phyloP scores from a whole-genome alignment of 2,888 invertebrate species.

The Itoplectis maculator region DNA sequence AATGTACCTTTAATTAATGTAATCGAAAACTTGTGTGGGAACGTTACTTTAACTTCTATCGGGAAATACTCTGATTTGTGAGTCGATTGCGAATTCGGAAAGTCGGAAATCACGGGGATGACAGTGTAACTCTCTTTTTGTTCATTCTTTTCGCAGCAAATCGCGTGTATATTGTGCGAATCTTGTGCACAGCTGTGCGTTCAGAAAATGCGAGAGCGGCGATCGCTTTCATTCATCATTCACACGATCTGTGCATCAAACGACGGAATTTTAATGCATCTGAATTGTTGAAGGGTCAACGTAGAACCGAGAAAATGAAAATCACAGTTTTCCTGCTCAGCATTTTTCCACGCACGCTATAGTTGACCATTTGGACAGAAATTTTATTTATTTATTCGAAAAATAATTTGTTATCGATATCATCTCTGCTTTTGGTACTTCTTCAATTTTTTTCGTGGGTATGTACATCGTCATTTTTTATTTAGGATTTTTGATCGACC shows the following conservation, averaged over 20 bases:
- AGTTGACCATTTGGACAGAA: constrained; percentile 19
- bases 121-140: background rate
- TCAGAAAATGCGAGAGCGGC: constrained; percentile 1
- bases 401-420: constrained; percentile 55
- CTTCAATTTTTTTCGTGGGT: constrained; percentile 33
- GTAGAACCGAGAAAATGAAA: constrained; percentile 48
- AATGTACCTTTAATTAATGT: constrained; percentile 50
- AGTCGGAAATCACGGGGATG: background rate
- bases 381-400: constrained; percentile 37
- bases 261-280: constrained; percentile 19
- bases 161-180: constrained; percentile 25
- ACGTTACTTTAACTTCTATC: constrained; percentile 6
- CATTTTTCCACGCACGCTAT: constrained; percentile 18
- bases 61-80: constrained; percentile 10
- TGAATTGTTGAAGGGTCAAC: constrained; percentile 49
- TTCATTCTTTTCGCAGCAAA: constrained; percentile 1
- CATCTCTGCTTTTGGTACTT: constrained; percentile 12
- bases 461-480: constrained; percentile 56
- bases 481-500: constrained; percentile 36
- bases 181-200: constrained; percentile 45
- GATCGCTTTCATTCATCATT: constrained; percentile 16
- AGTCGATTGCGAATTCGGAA: background rate
- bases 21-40: constrained; percentile 41
- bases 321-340: constrained; percentile 55
- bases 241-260: constrained; percentile 9